Base-by-base conservation (phyloP, 2,113 vertebrate genomes). In the Pterocles burchelli region DNA sequence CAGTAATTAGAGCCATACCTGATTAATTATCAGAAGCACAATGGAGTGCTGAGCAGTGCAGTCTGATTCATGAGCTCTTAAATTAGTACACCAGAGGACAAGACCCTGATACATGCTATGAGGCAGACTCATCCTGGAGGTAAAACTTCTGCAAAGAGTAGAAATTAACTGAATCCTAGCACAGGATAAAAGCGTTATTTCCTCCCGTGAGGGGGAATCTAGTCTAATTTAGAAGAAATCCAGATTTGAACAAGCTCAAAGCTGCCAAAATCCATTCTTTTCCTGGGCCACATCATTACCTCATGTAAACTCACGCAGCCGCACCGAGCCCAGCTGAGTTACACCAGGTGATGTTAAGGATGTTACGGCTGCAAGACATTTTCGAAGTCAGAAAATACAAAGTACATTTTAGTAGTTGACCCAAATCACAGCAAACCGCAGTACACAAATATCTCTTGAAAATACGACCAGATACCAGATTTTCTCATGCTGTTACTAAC, bases 1-100 rank as follows among this genome's bases (percentile, higher is more conserved):
- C 88, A 92, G 91, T 96, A 95, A 97, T 96, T 95, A 90, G 85
- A 95, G 67, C 85, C 78, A 48, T 96, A 96, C 85, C 96, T 97
- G 95, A 98, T 96, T 95, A 97, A 98, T 96, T 97, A 97, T 81
- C 93, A 96, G 91, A 93, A 96, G 82, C 82, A 88, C 66, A 83
- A 17, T 6, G 73, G 89, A 95, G 81, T 95, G 96, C 96, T 98
- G 96, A 97, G 94, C 45, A 24, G 62, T 67, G 90, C 94, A 97
- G 89, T 94, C 96, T 97, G 95, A 94, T 95, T 89, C 96, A 95
- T 73, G 92, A 97, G 90, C 97, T 95, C 85, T 94, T 96, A 96
- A 96, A 97, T 82, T 83, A 95, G 90, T 88, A 94, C 97, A 95
- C 85, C 63, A 79, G 80, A 95, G 88, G 72, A 73, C 26, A 81